Conservation (phyloP, 2,888 invertebrate genomes). For the Meghimatium bilineatum region DNA sequence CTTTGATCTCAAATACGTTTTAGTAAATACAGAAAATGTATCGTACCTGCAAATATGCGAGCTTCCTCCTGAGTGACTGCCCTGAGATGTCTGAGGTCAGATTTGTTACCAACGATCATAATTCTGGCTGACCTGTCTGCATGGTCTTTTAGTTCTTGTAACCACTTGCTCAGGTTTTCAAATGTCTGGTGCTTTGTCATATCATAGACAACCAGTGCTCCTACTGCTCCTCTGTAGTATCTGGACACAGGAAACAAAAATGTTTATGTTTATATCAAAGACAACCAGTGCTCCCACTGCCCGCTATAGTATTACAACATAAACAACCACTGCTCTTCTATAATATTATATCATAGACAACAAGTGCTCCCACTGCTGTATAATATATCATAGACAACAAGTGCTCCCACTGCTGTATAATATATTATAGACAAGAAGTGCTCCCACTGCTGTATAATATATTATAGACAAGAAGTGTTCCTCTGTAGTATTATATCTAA, state of each 20-base stretch:
- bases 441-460: conserved; percentile 70
- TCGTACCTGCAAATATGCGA: conserved; percentile 64
- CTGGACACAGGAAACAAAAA: conserved; percentile 3
- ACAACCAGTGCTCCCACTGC: not conserved
- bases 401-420: conserved; percentile 68
- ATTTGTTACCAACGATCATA: conserved; percentile 70
- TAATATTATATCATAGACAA: not conserved
- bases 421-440: conserved; percentile 71
- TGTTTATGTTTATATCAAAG: not conserved
- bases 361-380: not conserved
- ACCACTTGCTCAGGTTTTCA: conserved; percentile 69
- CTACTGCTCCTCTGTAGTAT: conserved; percentile 62
- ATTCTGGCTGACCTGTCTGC: conserved; percentile 67
- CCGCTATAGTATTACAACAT: not conserved
- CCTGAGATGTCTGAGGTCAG: conserved; percentile 67
- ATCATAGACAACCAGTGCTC: conserved; percentile 72
- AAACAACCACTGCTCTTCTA: not conserved
- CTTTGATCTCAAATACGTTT: too few species aligned
- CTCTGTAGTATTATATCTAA: conserved; percentile 23
- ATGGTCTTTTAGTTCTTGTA: conserved; percentile 67
- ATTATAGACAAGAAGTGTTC: conserved; percentile 71
- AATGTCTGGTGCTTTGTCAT: conserved; percentile 68
- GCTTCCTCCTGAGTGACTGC: conserved; percentile 63
- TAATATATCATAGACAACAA: conserved; percentile 61
- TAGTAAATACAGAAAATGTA: not conserved